Evolutionary conservation across 2,113 vertebrate species (phyloP).

Genomic region (Cochlearius cochlearius): DNA sequence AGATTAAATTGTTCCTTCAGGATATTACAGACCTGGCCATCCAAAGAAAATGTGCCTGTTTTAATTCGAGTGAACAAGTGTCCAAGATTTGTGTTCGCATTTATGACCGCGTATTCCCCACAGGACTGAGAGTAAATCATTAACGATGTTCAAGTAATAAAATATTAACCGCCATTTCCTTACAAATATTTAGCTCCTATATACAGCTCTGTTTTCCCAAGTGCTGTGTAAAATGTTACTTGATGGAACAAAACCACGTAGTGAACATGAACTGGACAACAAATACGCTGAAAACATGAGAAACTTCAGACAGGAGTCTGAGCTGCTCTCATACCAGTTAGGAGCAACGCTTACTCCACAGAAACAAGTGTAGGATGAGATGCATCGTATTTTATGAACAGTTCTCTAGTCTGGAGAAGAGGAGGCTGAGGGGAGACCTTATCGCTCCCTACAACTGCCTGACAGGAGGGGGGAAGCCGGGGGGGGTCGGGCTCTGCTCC

Average conservation of each 20-base stretch:
- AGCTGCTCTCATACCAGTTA: neutral
- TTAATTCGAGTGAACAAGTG: neutral
- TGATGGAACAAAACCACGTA: neutral
- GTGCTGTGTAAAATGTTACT: neutral
- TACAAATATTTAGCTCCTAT: neutral
- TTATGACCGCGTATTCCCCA: neutral
- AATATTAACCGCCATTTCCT: neutral
- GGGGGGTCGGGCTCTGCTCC: too few species aligned
- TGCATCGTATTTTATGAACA: neutral
- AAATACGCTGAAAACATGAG: neutral
- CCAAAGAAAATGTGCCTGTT: neutral
- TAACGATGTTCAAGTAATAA: neutral
- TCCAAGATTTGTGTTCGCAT: neutral
- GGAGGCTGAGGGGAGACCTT: too few species aligned
- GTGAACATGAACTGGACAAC: neutral
- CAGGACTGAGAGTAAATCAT: neutral
- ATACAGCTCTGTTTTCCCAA: neutral
- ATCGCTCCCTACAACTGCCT: too few species aligned
- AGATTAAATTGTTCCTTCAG: neutral
- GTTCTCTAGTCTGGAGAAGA: neutral
- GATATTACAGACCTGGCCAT: neutral
- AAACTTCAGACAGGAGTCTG: too few species aligned
- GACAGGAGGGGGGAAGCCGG: too few species aligned
- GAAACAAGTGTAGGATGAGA: neutral
- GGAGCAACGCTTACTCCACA: neutral